A percentile compares a stretch with the other conserved stretches of the same genome.
Conservation (phyloP, 1,140 invertebrate species). For the Zaprionus vittiger region DNA sequence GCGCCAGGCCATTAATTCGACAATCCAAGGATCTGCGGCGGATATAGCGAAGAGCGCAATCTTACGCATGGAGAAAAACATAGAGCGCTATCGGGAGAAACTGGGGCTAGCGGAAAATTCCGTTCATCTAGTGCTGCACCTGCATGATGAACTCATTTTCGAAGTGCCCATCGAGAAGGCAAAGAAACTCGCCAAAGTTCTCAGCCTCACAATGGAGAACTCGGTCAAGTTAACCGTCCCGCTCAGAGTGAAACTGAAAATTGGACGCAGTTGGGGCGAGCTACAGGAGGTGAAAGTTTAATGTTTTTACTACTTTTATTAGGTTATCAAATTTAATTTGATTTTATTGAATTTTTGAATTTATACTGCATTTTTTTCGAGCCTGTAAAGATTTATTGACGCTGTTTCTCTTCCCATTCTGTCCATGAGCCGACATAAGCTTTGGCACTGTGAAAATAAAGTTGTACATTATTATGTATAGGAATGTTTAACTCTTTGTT, state of each 20-base stretch:
- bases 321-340: conserved; percentile 11
- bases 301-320: conserved; percentile 1
- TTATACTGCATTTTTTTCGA: conserved; percentile 2
- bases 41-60: conserved; percentile 97
- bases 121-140: conserved; percentile 90
- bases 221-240: conserved; percentile 90
- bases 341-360: conserved; percentile 20
- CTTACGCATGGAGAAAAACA: conserved; percentile 89
- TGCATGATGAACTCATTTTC: conserved; percentile 98
- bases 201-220: conserved; percentile 93
- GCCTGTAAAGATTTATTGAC: conserved; percentile 28
- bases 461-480: conserved; percentile 36
- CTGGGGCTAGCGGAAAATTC: conserved; percentile 68
- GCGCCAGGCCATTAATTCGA: conserved; percentile 97
- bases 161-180: conserved; percentile 91
- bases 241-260: conserved; percentile 94
- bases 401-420: conserved; percentile 86
- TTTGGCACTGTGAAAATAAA: conserved; percentile 88
- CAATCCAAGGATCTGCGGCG: conserved; percentile 97
- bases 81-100: conserved; percentile 58
- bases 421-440: conserved; percentile 95
- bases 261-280: conserved; percentile 92
- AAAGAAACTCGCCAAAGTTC: conserved; percentile 86
- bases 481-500: not conserved
- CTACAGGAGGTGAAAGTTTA: conserved; percentile 85